Conservation (phyloP, 2,888 invertebrate species). For the Dyspetes luteomarginatus region DNA sequence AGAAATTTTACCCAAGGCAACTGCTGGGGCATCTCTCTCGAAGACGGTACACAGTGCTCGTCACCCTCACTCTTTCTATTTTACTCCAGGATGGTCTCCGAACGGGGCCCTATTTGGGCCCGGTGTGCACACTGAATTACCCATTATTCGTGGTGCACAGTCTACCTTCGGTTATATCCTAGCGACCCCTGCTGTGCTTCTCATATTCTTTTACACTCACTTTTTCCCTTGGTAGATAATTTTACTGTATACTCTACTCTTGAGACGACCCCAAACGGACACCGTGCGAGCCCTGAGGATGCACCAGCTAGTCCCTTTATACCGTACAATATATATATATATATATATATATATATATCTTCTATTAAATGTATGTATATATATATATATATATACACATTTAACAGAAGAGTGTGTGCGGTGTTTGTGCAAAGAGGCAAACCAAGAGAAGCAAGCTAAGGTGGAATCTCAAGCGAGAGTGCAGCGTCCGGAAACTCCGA, state of each 20-base stretch:
- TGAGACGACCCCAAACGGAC: constrained; percentile 40
- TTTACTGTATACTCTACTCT: constrained; percentile 39
- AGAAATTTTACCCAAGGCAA: too few relatives aligned
- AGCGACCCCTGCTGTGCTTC: constrained; percentile 54
- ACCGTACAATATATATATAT: background rate
- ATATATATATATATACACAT: background rate
- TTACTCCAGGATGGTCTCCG: too few relatives aligned
- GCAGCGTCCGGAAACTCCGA: constrained; percentile 57
- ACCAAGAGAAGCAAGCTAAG: constrained; percentile 29
- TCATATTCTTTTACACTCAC: constrained; percentile 38
- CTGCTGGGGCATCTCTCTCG: too few relatives aligned
- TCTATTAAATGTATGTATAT: background rate
- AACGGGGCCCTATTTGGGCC: too few relatives aligned
- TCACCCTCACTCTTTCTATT: too few relatives aligned
- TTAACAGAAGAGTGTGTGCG: background rate
- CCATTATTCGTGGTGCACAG: constrained; percentile 58
- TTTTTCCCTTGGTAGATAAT: constrained; percentile 19
- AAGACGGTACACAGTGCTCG: too few relatives aligned
- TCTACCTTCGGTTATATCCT: constrained; percentile 53
- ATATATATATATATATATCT: background rate
- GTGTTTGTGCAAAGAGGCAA: constrained; percentile 54
- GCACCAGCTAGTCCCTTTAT: constrained; percentile 22
- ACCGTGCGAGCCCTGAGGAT: constrained; percentile 17
- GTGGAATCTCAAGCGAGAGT: constrained; percentile 39
- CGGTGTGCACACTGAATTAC: constrained; percentile 64